Base-by-base conservation (phyloP, 2,888 invertebrate genomes). In the Rhorus exstirpatorius region DNA sequence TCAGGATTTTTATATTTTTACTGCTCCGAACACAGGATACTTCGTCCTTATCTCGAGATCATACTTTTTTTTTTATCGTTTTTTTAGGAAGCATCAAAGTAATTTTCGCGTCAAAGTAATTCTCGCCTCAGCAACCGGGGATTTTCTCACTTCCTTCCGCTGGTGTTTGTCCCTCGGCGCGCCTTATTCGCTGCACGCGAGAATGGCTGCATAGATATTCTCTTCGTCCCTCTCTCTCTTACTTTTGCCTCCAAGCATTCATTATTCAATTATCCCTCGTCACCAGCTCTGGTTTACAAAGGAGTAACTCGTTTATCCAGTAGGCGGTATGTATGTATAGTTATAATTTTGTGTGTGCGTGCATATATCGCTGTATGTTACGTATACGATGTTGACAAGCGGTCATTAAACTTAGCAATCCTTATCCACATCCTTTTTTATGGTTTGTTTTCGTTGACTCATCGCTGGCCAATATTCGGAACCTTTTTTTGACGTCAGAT, bases 261-360 rank as follows among this genome's bases (percentile, higher is more conserved):
- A 84, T 83, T 84, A 83, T 84, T 84, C 84, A 84, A 84, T 84
- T 84, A 84, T 80, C 83, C 80, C 75, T 83, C 83, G 80, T 83
- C 84, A 82, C 82, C 70, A 61, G 67, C 79, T 72, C 63, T 51
- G 76, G 79, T 79, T 81, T 80, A 83, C 83, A 84, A 82, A 82
- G 82, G 79, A 79, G 79, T 75, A 81, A 82, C 75, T 82, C 74
- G 63, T 83, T 78, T 77, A 78, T 51, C 31, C 58, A 8, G n/a
- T 63, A 55, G 51, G 14, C 35, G 53, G 46, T 44, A 61, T 71
- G 38, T 51, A 55, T 38, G 58, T 10, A 17, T 35, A 55, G 24
- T 19, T 7, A 19, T 61, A 35, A 19, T 21, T 60, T 17, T 24
- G 14, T 10, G 41, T 31, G 6, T 31, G 6, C 12, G n/a, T 67